Evolutionary conservation across 1,140 invertebrate species (phyloP).

Genomic region (Bombus fervidus): DNA sequence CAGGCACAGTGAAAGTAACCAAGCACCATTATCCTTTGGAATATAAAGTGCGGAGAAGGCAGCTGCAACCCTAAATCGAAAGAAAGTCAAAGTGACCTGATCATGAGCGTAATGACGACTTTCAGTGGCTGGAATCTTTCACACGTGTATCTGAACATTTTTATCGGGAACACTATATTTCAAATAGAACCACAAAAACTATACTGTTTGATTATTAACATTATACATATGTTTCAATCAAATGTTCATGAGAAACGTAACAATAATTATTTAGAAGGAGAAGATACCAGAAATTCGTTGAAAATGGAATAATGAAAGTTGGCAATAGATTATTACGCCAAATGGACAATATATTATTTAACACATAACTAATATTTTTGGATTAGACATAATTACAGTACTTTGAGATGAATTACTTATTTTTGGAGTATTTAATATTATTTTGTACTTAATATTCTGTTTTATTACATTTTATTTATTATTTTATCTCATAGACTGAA

Average conservation of each 20-base stretch:
- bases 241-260: too few relatives aligned
- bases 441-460: neutral
- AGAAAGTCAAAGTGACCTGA: slow-evolving; percentile 60
- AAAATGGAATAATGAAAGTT: neutral
- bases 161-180: too few relatives aligned
- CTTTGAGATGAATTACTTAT: neutral
- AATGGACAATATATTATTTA: neutral
- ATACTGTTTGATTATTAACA: neutral
- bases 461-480: neutral
- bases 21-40: slow-evolving; percentile 51
- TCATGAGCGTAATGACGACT: slow-evolving; percentile 29
- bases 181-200: neutral
- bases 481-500: neutral
- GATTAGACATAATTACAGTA: neutral
- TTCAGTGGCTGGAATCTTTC: slow-evolving; percentile 12
- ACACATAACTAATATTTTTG: neutral
- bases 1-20: slow-evolving; percentile 59
- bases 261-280: neutral
- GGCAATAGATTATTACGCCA: neutral
- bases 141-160: neutral
- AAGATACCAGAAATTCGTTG: neutral
- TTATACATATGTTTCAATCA: neutral
- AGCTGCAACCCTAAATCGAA: slow-evolving; percentile 59
- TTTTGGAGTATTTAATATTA: neutral
- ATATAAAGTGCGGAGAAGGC: slow-evolving; percentile 50